These are phyloP conservation scores for Eolophus roseicapilla DNA, from an alignment of 2,113 vertebrate species.

Conservation along the genomic window DNA sequence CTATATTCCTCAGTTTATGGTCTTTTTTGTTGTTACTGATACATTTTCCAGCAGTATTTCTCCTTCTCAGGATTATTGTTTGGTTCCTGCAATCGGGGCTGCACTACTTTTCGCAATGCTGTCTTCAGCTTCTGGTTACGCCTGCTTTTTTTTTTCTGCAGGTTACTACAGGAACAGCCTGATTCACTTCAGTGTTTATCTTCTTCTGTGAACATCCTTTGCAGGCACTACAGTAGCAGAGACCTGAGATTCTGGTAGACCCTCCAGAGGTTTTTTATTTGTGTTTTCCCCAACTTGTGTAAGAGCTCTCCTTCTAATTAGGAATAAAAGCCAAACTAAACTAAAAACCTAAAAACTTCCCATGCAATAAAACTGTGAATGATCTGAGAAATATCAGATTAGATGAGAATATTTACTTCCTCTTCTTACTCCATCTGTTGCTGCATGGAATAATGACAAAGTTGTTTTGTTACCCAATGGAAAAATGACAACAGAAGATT, in stretches of 20 bases:
- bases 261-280: not conserved
- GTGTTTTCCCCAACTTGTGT: not conserved
- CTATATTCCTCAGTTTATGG: not conserved
- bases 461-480: not conserved
- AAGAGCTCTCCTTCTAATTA: not conserved
- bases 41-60: not conserved
- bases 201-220: not conserved
- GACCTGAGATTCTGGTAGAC: not conserved
- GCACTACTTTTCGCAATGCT: not conserved
- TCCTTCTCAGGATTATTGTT: not conserved
- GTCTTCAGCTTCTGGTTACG: not conserved
- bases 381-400: not conserved
- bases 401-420: not conserved
- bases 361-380: not conserved
- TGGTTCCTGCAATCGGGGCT: not conserved
- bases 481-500: not conserved
- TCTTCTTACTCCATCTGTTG: not conserved
- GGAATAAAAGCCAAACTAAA: not conserved
- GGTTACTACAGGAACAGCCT: not conserved
- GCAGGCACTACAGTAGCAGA: not conserved
- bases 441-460: not conserved
- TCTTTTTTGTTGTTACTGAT: not conserved
- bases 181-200: not conserved
- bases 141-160: not conserved
- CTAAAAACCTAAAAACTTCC: not conserved